phyloP scores from a whole-genome alignment of 2,888 invertebrate genomes.

The Machimus atricapillus region DNA sequence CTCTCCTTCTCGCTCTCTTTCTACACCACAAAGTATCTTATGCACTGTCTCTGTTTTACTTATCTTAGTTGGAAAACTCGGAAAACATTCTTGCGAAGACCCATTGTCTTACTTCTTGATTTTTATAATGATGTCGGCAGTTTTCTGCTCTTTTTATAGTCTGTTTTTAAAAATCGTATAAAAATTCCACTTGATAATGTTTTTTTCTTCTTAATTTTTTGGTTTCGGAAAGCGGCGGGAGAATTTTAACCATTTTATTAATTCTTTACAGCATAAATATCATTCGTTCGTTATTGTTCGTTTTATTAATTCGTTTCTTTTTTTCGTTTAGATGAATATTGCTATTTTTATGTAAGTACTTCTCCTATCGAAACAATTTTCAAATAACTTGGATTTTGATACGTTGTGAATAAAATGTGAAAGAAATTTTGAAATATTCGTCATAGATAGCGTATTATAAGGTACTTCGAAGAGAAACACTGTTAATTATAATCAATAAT shows the following conservation, averaged over 20 bases:
- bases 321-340: neutral
- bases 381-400: neutral
- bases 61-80: neutral
- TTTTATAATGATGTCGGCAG: neutral
- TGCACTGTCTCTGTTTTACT: constrained; percentile 10
- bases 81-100: neutral
- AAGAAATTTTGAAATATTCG: neutral
- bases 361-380: neutral
- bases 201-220: neutral
- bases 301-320: neutral
- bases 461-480: neutral
- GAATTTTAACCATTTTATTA: constrained; percentile 32
- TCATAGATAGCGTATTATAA: neutral
- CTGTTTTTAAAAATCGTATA: constrained; percentile 10
- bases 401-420: neutral
- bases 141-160: neutral
- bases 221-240: constrained; percentile 34
- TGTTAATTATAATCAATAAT: neutral
- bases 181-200: constrained; percentile 8
- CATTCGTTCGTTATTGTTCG: neutral
- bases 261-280: constrained; percentile 19
- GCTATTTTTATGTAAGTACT: neutral
- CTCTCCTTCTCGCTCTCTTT: neutral
- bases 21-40: neutral
- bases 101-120: neutral